A percentile compares a stretch with the other conserved stretches of the same genome.
Evolutionary conservation across 2,113 vertebrate species (phyloP).

Genomic region (Excalfactoria chinensis): DNA sequence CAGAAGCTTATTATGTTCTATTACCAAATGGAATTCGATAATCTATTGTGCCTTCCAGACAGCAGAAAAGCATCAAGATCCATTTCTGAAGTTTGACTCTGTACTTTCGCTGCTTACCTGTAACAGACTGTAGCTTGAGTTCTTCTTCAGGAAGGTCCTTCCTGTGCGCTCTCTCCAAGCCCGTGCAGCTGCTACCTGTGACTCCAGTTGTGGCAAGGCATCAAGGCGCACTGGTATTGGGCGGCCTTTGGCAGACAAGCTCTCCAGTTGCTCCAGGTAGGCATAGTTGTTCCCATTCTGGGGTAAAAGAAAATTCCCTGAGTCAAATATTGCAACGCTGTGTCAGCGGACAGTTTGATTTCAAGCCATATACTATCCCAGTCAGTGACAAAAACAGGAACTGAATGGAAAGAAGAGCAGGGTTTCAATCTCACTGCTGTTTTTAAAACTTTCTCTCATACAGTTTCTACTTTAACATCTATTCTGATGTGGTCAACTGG

Average conservation of each 20-base stretch:
- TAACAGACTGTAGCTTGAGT: constrained; percentile 92
- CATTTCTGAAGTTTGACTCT: not conserved
- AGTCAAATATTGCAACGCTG: not conserved
- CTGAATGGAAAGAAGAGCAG: not conserved
- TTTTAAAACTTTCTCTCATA: not conserved
- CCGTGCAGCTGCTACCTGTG: constrained; percentile 92
- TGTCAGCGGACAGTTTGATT: not conserved
- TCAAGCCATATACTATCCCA: not conserved
- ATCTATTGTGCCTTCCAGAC: not conserved
- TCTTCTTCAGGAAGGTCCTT: constrained; percentile 98
- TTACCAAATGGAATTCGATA: not conserved
- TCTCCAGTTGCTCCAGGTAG: constrained; percentile 96
- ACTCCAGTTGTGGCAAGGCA: constrained; percentile 92
- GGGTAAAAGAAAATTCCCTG: not conserved
- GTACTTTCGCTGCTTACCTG: constrained; percentile 80
- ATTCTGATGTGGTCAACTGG: not conserved
- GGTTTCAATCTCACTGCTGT: not conserved
- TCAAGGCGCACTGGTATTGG: constrained; percentile 94
- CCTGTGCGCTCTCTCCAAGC: constrained; percentile 96
- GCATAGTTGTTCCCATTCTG: constrained; percentile 92
- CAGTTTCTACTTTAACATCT: not conserved
- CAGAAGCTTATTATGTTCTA: not conserved
- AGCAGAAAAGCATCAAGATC: rapidly evolving
- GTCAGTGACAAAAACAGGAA: not conserved
- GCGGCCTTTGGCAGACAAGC: constrained; percentile 90